These are phyloP conservation scores for Sorex araneus DNA, from an alignment of 2,113 vertebrate species.

Conservation along the genomic window DNA sequence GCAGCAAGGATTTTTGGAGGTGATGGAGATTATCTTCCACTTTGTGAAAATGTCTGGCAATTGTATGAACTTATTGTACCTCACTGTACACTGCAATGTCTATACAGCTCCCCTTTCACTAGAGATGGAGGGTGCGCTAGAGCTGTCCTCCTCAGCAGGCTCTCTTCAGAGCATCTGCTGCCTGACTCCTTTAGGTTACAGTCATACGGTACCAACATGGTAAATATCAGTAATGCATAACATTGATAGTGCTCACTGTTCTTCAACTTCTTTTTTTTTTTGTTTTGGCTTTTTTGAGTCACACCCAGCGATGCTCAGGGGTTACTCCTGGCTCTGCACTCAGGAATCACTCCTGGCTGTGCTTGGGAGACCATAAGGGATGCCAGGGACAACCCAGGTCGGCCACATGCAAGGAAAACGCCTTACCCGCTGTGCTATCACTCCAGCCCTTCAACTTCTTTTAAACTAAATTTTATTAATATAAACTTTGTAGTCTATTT, in stretches of 20 bases:
- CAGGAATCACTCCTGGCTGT: no score
- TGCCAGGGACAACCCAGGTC: no score
- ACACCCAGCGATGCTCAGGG: no score
- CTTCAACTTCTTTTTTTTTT: neutral
- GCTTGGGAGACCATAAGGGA: no score
- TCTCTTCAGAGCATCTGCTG: conserved; percentile 13
- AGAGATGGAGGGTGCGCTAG: neutral
- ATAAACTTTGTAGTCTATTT: neutral
- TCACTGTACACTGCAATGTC: neutral
- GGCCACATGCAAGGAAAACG: no score
- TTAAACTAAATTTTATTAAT: conserved; percentile 19
- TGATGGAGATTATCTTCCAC: conserved; percentile 4
- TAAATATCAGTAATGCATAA: no score
- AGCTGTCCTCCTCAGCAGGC: neutral
- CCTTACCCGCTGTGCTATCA: no score
- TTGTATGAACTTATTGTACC: conserved; percentile 27
- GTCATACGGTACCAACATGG: no score
- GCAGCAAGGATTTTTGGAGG: conserved; percentile 1
- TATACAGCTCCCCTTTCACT: neutral
- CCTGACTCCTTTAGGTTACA: neutral
- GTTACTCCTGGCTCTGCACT: no score
- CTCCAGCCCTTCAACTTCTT: neutral
- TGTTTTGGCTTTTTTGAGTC: no score
- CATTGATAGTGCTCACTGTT: no score
- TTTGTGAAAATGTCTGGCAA: neutral